Base-by-base conservation (phyloP, 2,888 invertebrate species). In the Apamea epomidion region DNA sequence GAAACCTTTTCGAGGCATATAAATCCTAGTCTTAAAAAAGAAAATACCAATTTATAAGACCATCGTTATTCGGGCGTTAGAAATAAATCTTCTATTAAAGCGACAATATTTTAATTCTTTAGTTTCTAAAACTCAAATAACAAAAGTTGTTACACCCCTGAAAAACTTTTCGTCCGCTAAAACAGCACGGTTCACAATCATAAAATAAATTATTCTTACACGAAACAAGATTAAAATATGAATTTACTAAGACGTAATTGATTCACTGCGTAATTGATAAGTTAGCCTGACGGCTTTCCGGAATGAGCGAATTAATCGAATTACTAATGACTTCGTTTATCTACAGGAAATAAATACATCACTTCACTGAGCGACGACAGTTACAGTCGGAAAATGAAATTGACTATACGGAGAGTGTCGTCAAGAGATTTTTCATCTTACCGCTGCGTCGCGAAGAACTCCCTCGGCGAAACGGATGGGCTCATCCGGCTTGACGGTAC, bases 371-470 rank as follows among this genome's bases (percentile, higher is more conserved):
- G 98, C 93, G 98, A 99, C 96, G 98, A 97, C 93, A 98, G 98
- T 91, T 99, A 99, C 97, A 99, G 98, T 94, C 98, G 99, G 94
- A 98, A 98, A 97, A 99, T 99, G 99, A 98, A 98, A 97, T 97
- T 99, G 93, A 99, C 99, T 96, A 98, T 99, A 94, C 97, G 98
- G 81, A 98, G 98, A 94, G 98, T 99, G 87, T 98, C 98, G 74
- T 97, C 97, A 83, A 97, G 97, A 91, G 99, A 99, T 95, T 99
- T 99, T 94, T 99, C 99, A 81, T 98, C 98, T 76, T 99, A 99
- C 97, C 98, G 98, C 94, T 99, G 99, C 94, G 98, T 99, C 85
- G 99, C 99, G 76, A 99, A 99, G 97, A 99, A 99, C 95, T 99
- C 99, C 67, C 97, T 99, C 62, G 99, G 99, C 80, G 98, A 98